These are phyloP conservation scores for Prionailurus bengalensis DNA, from an alignment of 2,113 vertebrate species.

Conservation along the genomic window DNA sequence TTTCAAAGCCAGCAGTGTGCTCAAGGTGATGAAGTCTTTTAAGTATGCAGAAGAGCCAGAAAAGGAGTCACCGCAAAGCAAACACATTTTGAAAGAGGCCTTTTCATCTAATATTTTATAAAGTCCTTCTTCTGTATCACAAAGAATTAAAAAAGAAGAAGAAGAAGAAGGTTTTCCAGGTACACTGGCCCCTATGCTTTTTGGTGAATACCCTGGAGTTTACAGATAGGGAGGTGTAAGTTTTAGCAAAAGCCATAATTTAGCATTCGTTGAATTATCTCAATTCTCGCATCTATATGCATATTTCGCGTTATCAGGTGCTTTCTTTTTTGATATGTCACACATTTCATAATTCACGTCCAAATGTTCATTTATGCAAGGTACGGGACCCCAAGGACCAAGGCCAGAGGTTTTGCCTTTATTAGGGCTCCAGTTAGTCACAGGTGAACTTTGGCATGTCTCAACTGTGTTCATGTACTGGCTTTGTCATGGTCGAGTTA, in stretches of 20 bases:
- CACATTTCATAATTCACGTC: constrained; percentile 87
- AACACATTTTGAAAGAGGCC: constrained; percentile 83
- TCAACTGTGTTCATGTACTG: constrained; percentile 57
- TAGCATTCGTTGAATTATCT: constrained; percentile 86
- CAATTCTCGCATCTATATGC: constrained; percentile 87
- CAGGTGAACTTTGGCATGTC: constrained; percentile 80
- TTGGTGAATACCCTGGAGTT: constrained; percentile 86
- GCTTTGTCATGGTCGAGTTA: constrained; percentile 63
- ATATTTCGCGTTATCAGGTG: constrained; percentile 85
- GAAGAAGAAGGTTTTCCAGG: constrained; percentile 84
- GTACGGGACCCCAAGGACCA: constrained; percentile 82
- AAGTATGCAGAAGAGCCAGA: constrained; percentile 87
- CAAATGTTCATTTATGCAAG: constrained; percentile 88
- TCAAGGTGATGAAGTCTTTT: constrained; percentile 89
- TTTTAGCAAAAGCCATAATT: constrained; percentile 86
- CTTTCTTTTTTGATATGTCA: constrained; percentile 83
- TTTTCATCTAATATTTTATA: constrained; percentile 88
- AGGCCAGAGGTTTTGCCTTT: constrained; percentile 85
- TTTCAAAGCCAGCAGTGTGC: constrained; percentile 80
- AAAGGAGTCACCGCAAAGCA: constrained; percentile 84
- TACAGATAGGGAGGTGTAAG: constrained; percentile 80
- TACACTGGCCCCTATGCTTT: constrained; percentile 83
- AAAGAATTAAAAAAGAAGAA: constrained; percentile 69
- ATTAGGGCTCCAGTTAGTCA: constrained; percentile 88
- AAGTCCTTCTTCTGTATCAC: constrained; percentile 84